Percentiles rank a stretch among this genome's conserved stretches.
These are phyloP conservation scores for Neodiprion fabricii DNA, from an alignment of 1,140 invertebrate species.

Conservation along the genomic window DNA sequence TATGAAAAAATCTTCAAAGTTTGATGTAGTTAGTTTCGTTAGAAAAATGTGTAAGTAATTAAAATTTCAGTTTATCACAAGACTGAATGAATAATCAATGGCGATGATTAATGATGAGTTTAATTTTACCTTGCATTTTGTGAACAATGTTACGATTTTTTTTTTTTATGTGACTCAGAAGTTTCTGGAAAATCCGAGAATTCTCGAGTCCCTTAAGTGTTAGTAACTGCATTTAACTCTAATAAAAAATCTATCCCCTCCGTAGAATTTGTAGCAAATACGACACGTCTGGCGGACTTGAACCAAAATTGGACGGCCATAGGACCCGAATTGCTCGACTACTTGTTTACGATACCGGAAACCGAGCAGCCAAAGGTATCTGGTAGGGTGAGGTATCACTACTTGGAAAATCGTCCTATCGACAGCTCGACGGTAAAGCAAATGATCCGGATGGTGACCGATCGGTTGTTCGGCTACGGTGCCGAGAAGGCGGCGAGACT, in stretches of 20 bases:
- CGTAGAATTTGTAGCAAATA: conserved; percentile 60
- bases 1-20: too few species aligned
- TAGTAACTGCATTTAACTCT: neutral
- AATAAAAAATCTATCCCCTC: neutral
- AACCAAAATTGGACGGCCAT: conserved; percentile 66
- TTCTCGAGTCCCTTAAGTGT: too few species aligned
- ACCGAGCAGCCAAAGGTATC: conserved; percentile 55
- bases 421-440: conserved; percentile 29
- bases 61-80: neutral
- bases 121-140: neutral
- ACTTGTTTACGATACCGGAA: conserved; percentile 65
- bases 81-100: neutral
- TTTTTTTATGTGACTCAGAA: too few species aligned
- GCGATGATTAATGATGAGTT: conserved; percentile 16
- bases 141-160: neutral
- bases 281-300: conserved; percentile 56
- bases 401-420: conserved; percentile 61
- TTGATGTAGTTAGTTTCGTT: neutral
- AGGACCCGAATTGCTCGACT: conserved; percentile 66
- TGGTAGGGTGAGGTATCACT: conserved; percentile 64
- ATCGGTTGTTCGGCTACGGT: conserved; percentile 65
- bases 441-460: conserved; percentile 61
- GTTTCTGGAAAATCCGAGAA: too few species aligned
- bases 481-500: conserved; percentile 64
- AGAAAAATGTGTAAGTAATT: neutral